Evolutionary conservation across 2,888 invertebrate species (phyloP).

Genomic region (Heliothis peltigera): DNA sequence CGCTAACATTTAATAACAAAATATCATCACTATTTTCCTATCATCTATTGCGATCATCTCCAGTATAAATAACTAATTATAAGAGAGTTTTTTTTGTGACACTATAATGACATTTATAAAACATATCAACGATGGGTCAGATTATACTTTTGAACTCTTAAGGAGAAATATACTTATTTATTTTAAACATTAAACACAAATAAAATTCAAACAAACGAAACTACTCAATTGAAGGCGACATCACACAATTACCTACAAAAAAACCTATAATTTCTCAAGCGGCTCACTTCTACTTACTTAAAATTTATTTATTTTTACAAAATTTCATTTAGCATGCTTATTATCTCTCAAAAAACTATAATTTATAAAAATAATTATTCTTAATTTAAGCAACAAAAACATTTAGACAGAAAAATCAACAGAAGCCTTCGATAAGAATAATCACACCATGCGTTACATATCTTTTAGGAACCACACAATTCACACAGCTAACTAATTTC

Average conservation of each 20-base stretch:
- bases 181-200: constrained; percentile 16
- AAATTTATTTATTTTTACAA: not conserved
- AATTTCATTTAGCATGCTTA: constrained; percentile 12
- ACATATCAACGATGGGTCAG: constrained; percentile 28
- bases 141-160: constrained; percentile 15
- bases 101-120: constrained; percentile 12
- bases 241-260: constrained; percentile 13
- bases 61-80: no score
- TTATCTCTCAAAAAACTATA: not conserved
- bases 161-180: constrained; percentile 1
- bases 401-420: constrained; percentile 51
- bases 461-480: constrained; percentile 38
- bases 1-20: constrained; percentile 21
- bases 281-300: not conserved
- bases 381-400: constrained; percentile 34
- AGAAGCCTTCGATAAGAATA: constrained; percentile 59
- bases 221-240: constrained; percentile 7
- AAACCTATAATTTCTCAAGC: constrained; percentile 22
- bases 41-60: not conserved
- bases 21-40: constrained; percentile 15
- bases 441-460: constrained; percentile 55
- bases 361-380: not conserved
- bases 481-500: constrained; percentile 51
- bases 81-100: not conserved
- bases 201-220: not conserved